Percentiles rank a stretch among this genome's conserved stretches.
phyloP scores from a whole-genome alignment of 2,113 vertebrate genomes.

The Dicrurus megarhynchus region DNA sequence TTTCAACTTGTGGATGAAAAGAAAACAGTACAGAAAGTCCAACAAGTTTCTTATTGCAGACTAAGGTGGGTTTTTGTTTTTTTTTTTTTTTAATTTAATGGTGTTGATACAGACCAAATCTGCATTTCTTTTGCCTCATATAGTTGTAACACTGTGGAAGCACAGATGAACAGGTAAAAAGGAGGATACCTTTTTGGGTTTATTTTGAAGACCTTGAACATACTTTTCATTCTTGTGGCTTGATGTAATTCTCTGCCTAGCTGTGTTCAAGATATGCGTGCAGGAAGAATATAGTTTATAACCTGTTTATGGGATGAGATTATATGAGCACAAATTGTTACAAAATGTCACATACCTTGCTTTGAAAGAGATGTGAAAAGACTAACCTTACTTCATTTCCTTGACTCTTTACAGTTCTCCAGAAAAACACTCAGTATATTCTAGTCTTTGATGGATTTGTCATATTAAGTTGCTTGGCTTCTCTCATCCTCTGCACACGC shows the following conservation, averaged over 20 bases:
- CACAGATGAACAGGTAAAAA: not conserved
- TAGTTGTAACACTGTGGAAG: not conserved
- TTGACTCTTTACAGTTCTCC: conserved; percentile 73
- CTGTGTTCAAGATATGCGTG: not conserved
- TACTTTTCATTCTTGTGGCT: not conserved
- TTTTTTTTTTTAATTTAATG: not conserved
- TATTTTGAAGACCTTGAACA: not conserved
- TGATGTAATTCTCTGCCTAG: not conserved
- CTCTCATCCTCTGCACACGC: conserved; percentile 86
- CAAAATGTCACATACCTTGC: not conserved
- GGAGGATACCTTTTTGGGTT: not conserved
- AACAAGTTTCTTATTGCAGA: not conserved
- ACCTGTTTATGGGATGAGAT: not conserved
- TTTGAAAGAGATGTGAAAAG: not conserved
- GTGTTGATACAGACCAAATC: not conserved
- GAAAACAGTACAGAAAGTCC: not conserved
- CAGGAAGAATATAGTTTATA: not conserved
- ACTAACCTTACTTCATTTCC: not conserved
- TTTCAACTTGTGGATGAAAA: not conserved
- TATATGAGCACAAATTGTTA: not conserved
- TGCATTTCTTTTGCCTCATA: not conserved
- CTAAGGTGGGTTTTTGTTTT: not conserved
- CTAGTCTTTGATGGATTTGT: conserved; percentile 89
- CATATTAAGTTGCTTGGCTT: conserved; percentile 85
- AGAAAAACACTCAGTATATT: conserved; percentile 87